Base-by-base conservation (phyloP, 2,888 invertebrate species). In the Caenorhabditis sulstoni region DNA sequence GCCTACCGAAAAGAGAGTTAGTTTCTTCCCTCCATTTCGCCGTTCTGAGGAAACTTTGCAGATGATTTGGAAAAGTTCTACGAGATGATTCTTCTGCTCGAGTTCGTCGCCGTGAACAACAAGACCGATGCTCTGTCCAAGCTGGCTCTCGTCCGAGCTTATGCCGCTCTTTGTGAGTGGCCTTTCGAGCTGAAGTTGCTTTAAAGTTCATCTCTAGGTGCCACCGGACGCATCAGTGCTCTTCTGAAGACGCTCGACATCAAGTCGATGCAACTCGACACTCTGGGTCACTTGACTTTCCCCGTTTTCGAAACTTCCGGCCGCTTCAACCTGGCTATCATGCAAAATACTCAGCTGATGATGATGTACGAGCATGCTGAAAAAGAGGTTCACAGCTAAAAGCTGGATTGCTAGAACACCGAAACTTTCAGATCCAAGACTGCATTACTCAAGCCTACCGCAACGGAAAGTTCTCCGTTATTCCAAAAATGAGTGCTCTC, bases 1-100 rank as follows among this genome's bases (percentile, higher is more conserved):
- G 53, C 57, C 0, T 79, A 71, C 45, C 37, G 79, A 11, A 74
- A 70, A 75, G 74, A 79, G 14, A 59, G 74, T 79, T 8, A 23
- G 58, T 45, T 35, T 18, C 23, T 52, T 3, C 11, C 11, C 2
- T 41, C 7, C 5, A 41, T 41, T 14, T 41, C 11, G 11, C 11
- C 3, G 14, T 37, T 5, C 5, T 5, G 11, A 37, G 5, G 11
- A 49, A 29, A n/a, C n/a, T 9, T 80, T 86, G 12, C 87, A 91
- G 91, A 89, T 61, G 88, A 91, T 74, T 81, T 85, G 37, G 84
- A 85, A 18, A 81, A 90, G 23, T 83, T 92, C 18, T 90, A 91
- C 88, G 90, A 91, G 85, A 87, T 90, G 41, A 88, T 94, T 3
- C 93, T 94, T 39, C 91, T 95, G 16, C 91, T 96, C 79, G 95